Base-by-base conservation (phyloP, 2,797 vertebrate genomes). In the Salarias fasciatus region DNA sequence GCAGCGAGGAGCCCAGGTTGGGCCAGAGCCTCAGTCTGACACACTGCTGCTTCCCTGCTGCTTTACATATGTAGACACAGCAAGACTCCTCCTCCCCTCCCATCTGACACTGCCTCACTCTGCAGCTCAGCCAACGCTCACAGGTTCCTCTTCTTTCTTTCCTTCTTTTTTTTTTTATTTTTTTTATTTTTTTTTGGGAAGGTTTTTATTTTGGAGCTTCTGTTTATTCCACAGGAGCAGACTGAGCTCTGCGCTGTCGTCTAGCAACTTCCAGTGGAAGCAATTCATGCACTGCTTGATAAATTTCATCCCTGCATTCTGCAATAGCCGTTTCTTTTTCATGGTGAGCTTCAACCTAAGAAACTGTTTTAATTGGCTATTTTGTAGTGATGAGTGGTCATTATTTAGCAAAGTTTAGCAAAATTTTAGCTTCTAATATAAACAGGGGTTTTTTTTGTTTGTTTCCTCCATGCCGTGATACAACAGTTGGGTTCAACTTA, bases 61-160 rank as follows among this genome's bases (percentile, higher is more conserved):
- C 84, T 92, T 92, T 93, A 93, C 92, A 93, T 92, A 93, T 93
- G 92, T 93, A 93, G 83, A 78, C 92, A 43, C 92, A 92, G 92
- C 91, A 89, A 89, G 92, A 86, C 84, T 77, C 83, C 88, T 57
- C 69, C 79, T 72, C 75, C 75, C 79, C 77, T 83, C 77, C 82
- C 79, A 78, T 77, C 80, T 79, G 83, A 85, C 79, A 66, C 81
- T 66, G 77, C 69, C 68, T 80, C 79, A 62, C 44, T 47, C 73
- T 80, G 76, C 70, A 77, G 30, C 69, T 42, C 83, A 64, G 73
- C 65, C 84, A 84, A 70, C 72, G 68, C 81, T 79, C 75, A 46
- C 79, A 70, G 73, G 63, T 82, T 85, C 64, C 30, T 62, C 9
- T 2, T 35, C 1, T 77, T 64, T 75, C 66, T 11, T 33, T 5